phyloP scores from a whole-genome alignment of 2,113 vertebrate genomes.

The Tenebrosternarchus preto region DNA sequence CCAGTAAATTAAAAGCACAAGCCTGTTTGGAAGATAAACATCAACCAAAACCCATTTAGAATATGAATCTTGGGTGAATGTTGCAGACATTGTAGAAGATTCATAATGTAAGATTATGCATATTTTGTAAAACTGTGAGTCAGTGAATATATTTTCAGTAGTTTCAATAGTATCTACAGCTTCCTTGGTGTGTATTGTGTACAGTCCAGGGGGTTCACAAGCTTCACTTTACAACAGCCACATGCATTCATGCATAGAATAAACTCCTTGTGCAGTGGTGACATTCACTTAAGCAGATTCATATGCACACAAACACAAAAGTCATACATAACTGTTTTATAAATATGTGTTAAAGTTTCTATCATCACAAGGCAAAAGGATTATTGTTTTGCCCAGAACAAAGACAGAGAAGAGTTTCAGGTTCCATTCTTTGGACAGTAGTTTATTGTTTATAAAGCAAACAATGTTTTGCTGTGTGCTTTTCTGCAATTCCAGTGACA shows the following conservation, averaged over 20 bases:
- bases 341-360: conserved; percentile 64
- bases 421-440: conserved; percentile 49
- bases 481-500: conserved; percentile 38
- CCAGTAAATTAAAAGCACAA: neutral
- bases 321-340: conserved; percentile 59
- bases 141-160: conserved; percentile 25
- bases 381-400: conserved; percentile 59
- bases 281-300: no score
- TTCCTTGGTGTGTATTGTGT: conserved; percentile 55
- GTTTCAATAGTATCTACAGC: conserved; percentile 47
- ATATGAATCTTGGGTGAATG: neutral
- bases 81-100: neutral
- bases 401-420: conserved; percentile 60
- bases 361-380: conserved; percentile 46
- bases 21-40: neutral
- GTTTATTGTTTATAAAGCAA: conserved; percentile 46
- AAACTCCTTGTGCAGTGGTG: conserved; percentile 43
- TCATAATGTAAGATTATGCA: neutral
- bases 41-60: neutral
- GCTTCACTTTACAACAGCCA: conserved; percentile 40
- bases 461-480: neutral
- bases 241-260: conserved; percentile 34
- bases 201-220: conserved; percentile 36
- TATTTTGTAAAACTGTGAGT: conserved; percentile 37
- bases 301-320: conserved; percentile 21